Evolutionary conservation across 92 coral and sea anemone species (phyloP), one percentile per base, ranked within the genome.

Genomic region (Epizoanthus ramosus): DNA sequence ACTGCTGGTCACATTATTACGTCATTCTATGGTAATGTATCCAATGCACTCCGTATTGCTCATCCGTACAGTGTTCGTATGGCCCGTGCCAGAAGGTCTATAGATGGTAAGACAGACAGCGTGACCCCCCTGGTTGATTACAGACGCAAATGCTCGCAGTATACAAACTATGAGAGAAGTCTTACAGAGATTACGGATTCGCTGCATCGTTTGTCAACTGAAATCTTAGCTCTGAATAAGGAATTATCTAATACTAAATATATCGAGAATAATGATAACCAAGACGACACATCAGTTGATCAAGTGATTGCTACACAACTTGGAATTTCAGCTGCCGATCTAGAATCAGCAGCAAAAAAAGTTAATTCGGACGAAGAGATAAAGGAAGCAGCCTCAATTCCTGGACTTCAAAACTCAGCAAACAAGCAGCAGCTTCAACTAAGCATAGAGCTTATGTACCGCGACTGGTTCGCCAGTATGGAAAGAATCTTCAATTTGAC

Each of bases 401-500:
- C 69, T 3, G 15, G 66, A 15, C 75, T 87, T 24, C 72, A 79
- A 65, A 87, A 79, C 23, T 67, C 70, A 8, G 33, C 89, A 5
- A 87, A 87, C 57, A 73, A 54, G 45, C 65, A 76, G 3, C 90
- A 60, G 5, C 87, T 93, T 16, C 74, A 71, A 57, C 60, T 87
- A 18, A 89, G 87, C 13, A 68, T 84, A 25, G 63, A 81, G 3
- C 53, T 93, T 54, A 79, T 91, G 17, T 88, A 79, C 35, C 75
- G 28, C 35, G 90, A 91, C 80, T 93, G 94, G 97, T 74, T 80
- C 41, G 87, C 97, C 7, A 89, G 86, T 28, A 88, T 93, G 94
- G 94, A 88, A 81, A 80, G 71, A 56, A 61, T 91, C 25, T 93
- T 93, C 45, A 84, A 86, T 54, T 15, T 74, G 47, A 80, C 89